phyloP scores from a whole-genome alignment of 2,888 invertebrate species.

The Carabus problematicus region DNA sequence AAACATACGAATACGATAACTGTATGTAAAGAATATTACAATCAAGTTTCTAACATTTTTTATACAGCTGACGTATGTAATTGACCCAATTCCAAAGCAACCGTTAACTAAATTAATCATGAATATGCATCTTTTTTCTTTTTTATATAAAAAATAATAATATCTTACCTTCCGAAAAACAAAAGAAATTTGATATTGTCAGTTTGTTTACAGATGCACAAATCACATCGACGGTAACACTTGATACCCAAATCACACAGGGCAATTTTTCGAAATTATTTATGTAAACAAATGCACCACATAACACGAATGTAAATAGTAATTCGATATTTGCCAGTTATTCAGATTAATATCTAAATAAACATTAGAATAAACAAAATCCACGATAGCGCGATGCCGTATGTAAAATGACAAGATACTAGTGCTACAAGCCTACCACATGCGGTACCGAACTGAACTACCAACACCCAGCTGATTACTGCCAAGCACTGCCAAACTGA shows the following conservation, averaged over 20 bases:
- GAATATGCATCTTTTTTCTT: slow-evolving; percentile 16
- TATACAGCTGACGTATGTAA: slow-evolving; percentile 33
- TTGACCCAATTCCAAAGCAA: slow-evolving; percentile 33
- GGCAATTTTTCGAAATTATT: no score
- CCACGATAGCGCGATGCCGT: slow-evolving; percentile 12
- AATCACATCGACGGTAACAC: no score
- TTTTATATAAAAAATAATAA: slow-evolving; percentile 6
- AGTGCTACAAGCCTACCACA: slow-evolving; percentile 5
- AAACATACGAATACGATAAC: not conserved
- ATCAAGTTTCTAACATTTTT: slow-evolving; percentile 34
- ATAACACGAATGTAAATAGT: slow-evolving; percentile 10
- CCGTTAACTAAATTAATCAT: slow-evolving; percentile 19
- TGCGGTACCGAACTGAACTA: slow-evolving; percentile 28
- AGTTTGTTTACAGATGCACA: slow-evolving; percentile 38
- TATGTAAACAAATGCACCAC: slow-evolving; percentile 13
- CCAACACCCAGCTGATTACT: slow-evolving; percentile 31
- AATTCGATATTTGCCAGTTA: not conserved
- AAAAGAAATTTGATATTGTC: slow-evolving; percentile 3
- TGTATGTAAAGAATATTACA: slow-evolving; percentile 18
- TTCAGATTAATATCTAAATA: not conserved
- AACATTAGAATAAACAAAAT: not conserved
- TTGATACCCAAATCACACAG: not conserved
- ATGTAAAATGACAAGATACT: slow-evolving; percentile 25
- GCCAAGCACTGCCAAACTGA: slow-evolving; percentile 14
- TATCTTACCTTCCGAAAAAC: slow-evolving; percentile 24